phyloP scores from a whole-genome alignment of 1,140 invertebrate species.

The Megathymus violae region DNA sequence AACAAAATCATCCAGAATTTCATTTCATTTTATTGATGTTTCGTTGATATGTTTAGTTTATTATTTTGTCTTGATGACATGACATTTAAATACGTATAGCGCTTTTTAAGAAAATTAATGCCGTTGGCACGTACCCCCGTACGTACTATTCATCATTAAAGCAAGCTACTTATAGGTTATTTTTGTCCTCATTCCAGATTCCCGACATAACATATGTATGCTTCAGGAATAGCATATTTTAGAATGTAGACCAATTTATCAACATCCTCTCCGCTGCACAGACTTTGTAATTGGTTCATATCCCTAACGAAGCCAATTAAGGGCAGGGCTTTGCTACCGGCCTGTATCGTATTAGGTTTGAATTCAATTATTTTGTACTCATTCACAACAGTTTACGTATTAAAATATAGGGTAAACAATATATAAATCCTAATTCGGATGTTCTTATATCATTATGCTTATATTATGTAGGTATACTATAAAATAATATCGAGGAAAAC shows the following conservation, averaged over 20 bases:
- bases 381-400: slow-evolving; percentile 58
- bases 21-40: too few species aligned
- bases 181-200: not conserved
- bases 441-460: too few species aligned
- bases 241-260: slow-evolving; percentile 25
- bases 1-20: too few species aligned
- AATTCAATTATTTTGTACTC: slow-evolving; percentile 56
- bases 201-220: not conserved
- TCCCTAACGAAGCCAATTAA: slow-evolving; percentile 48
- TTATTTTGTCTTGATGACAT: too few species aligned
- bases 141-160: too few species aligned
- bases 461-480: too few species aligned
- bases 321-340: slow-evolving; percentile 38
- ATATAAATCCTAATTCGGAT: too few species aligned
- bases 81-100: too few species aligned
- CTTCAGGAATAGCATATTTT: slow-evolving; percentile 3
- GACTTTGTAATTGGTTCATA: slow-evolving; percentile 46
- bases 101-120: too few species aligned
- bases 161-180: not conserved
- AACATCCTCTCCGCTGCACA: slow-evolving; percentile 29
- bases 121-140: too few species aligned
- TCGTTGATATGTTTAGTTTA: too few species aligned
- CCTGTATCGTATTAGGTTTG: slow-evolving; percentile 51
- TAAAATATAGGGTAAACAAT: slow-evolving; percentile 16
- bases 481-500: too few species aligned